Conservation (phyloP, 2,888 invertebrate genomes). For the Sinelater perroti region DNA sequence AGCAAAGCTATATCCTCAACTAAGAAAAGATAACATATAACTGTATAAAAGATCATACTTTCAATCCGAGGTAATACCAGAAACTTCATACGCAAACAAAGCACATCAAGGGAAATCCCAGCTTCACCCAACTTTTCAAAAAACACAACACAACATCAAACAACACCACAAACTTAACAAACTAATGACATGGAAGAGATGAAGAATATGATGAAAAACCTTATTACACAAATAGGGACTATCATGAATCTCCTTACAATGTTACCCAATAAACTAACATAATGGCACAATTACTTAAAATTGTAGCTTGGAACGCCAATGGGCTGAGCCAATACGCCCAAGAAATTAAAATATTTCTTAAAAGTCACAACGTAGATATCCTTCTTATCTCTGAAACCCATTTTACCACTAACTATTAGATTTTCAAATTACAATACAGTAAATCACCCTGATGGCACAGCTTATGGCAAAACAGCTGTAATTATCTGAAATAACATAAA, state of each 20-base stretch:
- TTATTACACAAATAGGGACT: constrained; percentile 3
- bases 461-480: constrained; percentile 18
- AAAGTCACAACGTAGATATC: constrained; percentile 9
- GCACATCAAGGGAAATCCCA: neutral
- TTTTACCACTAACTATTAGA: constrained; percentile 3
- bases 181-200: neutral
- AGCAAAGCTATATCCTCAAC: neutral
- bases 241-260: constrained; percentile 6
- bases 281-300: constrained; percentile 2
- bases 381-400: constrained; percentile 11
- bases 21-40: neutral
- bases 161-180: neutral
- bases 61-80: constrained; percentile 1
- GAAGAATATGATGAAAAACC: constrained; percentile 4
- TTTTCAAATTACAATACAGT: constrained; percentile 18
- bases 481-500: constrained; percentile 17
- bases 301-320: constrained; percentile 17
- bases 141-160: constrained; percentile 7
- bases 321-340: constrained; percentile 5
- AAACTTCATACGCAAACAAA: neutral
- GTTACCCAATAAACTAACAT: neutral
- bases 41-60: neutral
- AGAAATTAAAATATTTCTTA: constrained; percentile 10
- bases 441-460: constrained; percentile 35
- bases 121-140: neutral